Evolutionary conservation across 2,113 vertebrate genomes (phyloP).

Genomic region (Daphoenositta chrysoptera): DNA sequence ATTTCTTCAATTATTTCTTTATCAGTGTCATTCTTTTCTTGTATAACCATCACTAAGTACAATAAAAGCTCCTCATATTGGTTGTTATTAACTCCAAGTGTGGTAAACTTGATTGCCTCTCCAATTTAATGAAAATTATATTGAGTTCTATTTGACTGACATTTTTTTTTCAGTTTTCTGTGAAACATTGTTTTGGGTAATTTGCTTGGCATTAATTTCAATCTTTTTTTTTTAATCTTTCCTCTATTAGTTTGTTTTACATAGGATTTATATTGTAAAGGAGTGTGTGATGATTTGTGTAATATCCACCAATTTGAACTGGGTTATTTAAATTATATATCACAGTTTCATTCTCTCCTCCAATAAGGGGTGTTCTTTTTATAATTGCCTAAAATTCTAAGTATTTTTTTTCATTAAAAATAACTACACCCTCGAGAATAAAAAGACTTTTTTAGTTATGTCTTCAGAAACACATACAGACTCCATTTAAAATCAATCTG

Average conservation of each 20-base stretch:
- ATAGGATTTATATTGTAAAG: neutral
- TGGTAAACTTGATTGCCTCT: constrained; percentile 20
- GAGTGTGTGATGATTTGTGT: neutral
- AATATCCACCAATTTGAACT: neutral
- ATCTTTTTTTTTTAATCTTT: neutral
- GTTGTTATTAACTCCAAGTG: constrained; percentile 32
- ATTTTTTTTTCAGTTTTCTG: neutral
- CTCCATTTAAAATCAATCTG: neutral
- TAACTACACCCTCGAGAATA: neutral
- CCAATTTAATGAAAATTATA: constrained; percentile 39
- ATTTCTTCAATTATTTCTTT: constrained; percentile 68
- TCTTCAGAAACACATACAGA: neutral
- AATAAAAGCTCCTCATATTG: constrained; percentile 9
- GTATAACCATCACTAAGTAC: constrained; percentile 42
- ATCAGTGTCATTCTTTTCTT: constrained; percentile 63
- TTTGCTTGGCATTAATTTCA: neutral
- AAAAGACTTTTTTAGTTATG: neutral
- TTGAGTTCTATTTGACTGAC: constrained; percentile 24
- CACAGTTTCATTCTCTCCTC: neutral
- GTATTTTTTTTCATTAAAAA: neutral
- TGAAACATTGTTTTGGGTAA: neutral
- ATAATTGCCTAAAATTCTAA: neutral
- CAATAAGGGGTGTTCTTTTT: neutral
- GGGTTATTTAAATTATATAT: neutral
- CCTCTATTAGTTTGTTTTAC: neutral